These are phyloP conservation scores for Oreochromis aureus DNA, from an alignment of 2,113 vertebrate genomes.

Conservation along the genomic window DNA sequence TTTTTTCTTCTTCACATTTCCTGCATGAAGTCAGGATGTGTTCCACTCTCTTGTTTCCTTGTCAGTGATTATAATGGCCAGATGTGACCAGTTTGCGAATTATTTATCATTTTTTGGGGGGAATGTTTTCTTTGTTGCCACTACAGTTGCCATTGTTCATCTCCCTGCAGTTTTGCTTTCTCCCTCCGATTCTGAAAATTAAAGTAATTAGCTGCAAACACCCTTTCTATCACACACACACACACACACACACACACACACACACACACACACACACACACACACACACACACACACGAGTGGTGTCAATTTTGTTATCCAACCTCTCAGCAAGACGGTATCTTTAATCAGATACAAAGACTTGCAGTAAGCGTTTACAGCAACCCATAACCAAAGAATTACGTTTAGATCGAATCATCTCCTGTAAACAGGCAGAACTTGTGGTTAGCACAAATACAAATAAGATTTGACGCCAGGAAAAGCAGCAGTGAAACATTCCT, in stretches of 20 bases:
- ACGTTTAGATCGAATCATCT: neutral
- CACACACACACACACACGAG: neutral
- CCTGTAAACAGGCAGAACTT: neutral
- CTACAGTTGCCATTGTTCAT: neutral
- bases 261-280: neutral
- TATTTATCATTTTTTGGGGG: neutral
- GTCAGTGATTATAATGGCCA: neutral
- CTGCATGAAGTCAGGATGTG: neutral
- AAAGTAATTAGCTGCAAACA: neutral
- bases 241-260: too few relatives aligned
- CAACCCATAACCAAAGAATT: neutral
- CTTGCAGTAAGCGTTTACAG: neutral
- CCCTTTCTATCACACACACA: neutral
- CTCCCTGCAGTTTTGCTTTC: neutral
- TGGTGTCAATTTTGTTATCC: neutral
- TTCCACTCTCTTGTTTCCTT: neutral
- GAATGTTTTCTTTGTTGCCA: neutral
- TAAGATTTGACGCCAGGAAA: neutral
- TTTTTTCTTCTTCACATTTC: neutral
- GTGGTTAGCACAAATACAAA: neutral
- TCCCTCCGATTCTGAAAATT: neutral
- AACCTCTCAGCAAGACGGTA: neutral
- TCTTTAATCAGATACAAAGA: neutral
- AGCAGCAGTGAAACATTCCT: neutral
- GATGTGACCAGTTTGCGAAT: neutral